Evolutionary conservation across 2,797 vertebrate species (phyloP).

Genomic region (Chloroceryle amazona): DNA sequence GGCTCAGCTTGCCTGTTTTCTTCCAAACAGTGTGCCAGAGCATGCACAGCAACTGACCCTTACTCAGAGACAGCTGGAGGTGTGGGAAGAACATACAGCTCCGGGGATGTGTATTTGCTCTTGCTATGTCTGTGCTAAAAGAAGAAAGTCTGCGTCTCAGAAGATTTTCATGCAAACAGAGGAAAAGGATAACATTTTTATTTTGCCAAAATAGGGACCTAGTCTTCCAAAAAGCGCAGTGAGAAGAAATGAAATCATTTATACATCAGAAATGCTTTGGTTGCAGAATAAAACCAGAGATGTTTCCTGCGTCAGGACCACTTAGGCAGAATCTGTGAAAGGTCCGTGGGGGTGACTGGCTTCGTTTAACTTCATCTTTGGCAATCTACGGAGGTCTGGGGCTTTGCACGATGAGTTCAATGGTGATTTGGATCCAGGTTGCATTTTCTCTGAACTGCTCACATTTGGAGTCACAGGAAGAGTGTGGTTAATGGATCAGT

Average conservation of each 20-base stretch:
- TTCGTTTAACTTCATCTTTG: neutral
- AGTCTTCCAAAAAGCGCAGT: neutral
- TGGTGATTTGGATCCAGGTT: slow-evolving; percentile 10
- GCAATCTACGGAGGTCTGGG: neutral
- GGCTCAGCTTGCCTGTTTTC: neutral
- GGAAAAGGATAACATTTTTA: neutral
- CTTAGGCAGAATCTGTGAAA: neutral
- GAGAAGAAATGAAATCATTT: neutral
- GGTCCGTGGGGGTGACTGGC: neutral
- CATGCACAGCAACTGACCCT: neutral
- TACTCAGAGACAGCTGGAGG: neutral
- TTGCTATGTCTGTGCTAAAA: neutral
- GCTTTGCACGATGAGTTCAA: neutral
- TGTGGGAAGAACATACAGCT: neutral
- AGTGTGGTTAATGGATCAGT: slow-evolving; percentile 66
- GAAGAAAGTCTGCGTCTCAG: neutral
- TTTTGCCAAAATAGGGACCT: neutral
- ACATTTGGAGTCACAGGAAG: slow-evolving; percentile 40
- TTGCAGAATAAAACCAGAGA: neutral
- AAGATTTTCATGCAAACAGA: neutral
- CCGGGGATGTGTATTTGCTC: neutral
- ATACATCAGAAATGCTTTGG: neutral
- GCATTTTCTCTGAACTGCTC: slow-evolving; percentile 21
- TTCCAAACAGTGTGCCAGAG: neutral
- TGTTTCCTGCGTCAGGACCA: neutral